Conservation (phyloP, 2,888 invertebrate species). For the Drosophila pegasa region DNA sequence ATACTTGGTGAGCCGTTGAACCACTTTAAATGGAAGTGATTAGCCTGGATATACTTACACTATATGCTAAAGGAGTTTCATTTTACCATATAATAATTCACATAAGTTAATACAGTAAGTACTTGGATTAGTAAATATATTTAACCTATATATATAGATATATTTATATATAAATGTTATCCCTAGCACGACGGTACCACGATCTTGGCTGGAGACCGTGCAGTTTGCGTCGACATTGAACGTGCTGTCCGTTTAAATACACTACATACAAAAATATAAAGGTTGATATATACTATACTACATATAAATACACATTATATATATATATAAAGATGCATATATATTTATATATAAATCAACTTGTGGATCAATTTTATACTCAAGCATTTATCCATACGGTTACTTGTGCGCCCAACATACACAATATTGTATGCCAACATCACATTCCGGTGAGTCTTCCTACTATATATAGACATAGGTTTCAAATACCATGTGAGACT, state of each 20-base stretch:
- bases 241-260: neutral
- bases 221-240: constrained; percentile 7
- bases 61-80: constrained; percentile 1
- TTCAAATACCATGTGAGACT: too few species aligned
- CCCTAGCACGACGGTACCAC: constrained; percentile 5
- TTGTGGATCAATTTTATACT: neutral
- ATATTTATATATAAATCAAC: neutral
- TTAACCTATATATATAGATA: neutral
- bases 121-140: too few species aligned
- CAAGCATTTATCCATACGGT: neutral
- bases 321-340: neutral
- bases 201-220: neutral
- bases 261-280: neutral
- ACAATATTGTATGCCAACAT: neutral
- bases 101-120: too few species aligned
- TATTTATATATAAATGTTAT: neutral
- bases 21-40: neutral
- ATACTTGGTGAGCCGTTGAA: neutral
- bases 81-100: neutral
- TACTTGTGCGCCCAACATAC: neutral
- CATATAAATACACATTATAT: neutral
- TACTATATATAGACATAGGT: too few species aligned
- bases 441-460: neutral
- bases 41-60: neutral
- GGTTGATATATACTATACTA: too few species aligned